Percentiles rank a stretch among this genome's conserved stretches.
Evolutionary conservation across 1,140 invertebrate genomes (phyloP).

Genomic region (Drosophila suzukii): DNA sequence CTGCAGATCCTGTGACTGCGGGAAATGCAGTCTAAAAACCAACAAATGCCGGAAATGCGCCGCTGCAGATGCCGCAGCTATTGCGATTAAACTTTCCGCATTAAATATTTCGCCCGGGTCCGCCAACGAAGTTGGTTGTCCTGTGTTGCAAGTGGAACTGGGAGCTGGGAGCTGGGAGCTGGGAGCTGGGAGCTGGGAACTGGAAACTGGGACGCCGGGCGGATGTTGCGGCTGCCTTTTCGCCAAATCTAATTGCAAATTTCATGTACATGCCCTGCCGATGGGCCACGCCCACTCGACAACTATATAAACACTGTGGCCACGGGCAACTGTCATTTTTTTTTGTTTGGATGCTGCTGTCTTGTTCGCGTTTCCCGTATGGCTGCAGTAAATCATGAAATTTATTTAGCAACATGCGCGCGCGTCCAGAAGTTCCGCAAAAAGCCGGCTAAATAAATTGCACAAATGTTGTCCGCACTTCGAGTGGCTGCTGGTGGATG

Average conservation of each 20-base stretch:
- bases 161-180: conserved; percentile 4
- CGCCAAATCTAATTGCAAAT: conserved; percentile 80
- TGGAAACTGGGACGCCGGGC: conserved; percentile 26
- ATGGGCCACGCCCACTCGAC: conserved; percentile 48
- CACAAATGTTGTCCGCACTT: conserved; percentile 60
- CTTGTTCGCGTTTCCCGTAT: conserved; percentile 48
- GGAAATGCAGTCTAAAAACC: conserved; percentile 74
- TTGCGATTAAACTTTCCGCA: conserved; percentile 77
- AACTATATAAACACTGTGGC: conserved; percentile 65
- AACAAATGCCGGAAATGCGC: conserved; percentile 77
- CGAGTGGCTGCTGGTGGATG: conserved; percentile 47
- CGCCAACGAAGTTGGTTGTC: conserved; percentile 16
- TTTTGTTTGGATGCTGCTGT: background rate
- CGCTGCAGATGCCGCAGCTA: conserved; percentile 43
- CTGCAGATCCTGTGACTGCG: conserved; percentile 32
- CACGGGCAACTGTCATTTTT: conserved; percentile 43
- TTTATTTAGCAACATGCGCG: conserved; percentile 66
- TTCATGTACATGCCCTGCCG: conserved; percentile 55
- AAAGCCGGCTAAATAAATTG: conserved; percentile 66
- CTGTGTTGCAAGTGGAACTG: background rate
- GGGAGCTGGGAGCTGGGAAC: conserved; percentile 8
- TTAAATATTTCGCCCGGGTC: conserved; percentile 61
- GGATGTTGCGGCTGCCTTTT: conserved; percentile 70
- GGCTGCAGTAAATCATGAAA: conserved; percentile 72
- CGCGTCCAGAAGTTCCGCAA: conserved; percentile 17